Percentiles rank a stretch among this genome's conserved stretches.
Evolutionary conservation across 2,797 vertebrate genomes (phyloP).

Genomic region (Argyrosomus regius): DNA sequence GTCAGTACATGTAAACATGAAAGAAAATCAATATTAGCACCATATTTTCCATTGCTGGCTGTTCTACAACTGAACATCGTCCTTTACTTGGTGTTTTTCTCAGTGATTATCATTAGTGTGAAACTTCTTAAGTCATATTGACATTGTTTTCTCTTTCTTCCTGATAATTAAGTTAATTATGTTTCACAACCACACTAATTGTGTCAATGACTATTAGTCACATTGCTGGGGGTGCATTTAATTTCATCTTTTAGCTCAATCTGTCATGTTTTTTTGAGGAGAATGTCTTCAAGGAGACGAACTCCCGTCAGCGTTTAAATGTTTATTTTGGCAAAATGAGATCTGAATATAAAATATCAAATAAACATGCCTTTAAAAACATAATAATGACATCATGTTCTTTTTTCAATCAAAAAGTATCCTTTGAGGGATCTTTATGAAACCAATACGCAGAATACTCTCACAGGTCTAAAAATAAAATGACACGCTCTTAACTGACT

Average conservation of each 20-base stretch:
- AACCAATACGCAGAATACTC: not conserved
- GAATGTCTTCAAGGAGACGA: not conserved
- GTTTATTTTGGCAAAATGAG: not conserved
- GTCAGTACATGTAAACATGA: no score
- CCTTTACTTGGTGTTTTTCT: not conserved
- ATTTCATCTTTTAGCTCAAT: not conserved
- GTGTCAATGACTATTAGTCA: not conserved
- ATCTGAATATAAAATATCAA: not conserved
- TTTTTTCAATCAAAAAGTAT: not conserved
- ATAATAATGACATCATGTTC: no score
- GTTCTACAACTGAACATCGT: no score
- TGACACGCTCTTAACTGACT: not conserved
- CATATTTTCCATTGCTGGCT: no score
- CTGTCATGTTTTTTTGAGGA: not conserved
- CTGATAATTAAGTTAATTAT: slow-evolving; percentile 1
- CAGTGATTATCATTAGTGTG: not conserved
- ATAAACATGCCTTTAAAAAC: not conserved
- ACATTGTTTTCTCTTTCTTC: not conserved
- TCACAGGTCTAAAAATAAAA: not conserved
- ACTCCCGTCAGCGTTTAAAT: not conserved
- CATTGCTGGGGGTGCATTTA: not conserved
- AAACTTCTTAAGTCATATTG: not conserved
- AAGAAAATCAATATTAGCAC: no score
- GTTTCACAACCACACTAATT: not conserved
- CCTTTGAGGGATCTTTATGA: not conserved